Evolutionary conservation across 1,140 invertebrate species (phyloP), one percentile per base, ranked within the genome.

Genomic region (Agrilus planipennis): DNA sequence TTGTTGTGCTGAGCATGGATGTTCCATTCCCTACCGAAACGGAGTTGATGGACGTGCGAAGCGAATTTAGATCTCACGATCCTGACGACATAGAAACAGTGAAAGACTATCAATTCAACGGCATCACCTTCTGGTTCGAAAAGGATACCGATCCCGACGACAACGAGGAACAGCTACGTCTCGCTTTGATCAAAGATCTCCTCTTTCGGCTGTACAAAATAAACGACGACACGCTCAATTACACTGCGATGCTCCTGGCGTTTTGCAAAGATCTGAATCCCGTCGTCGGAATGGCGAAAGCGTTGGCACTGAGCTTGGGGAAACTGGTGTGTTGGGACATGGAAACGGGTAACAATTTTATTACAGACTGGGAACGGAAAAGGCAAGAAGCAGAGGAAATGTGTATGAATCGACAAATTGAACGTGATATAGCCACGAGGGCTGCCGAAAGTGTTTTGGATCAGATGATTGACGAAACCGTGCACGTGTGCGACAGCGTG

Each of bases 251-350:
- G 43, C 46, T 78, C 12, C 48, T 77, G 32, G 65, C 65, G 10
- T 73, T 76, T 53, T 76, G 73, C 47, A 76, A 76, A 57, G 67
- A 61, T 44, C 39, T 51, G 9, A 54, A 70, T 53, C 64, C 68
- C 2, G 57, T 62, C 4, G 53, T 64, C 44, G 76, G 75, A 0
- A 65, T 77, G 20, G 65, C 60, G 0, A 70, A 65, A 41, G 73
- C 73, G 2, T 49, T 77, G 7, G 63, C 65, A 23, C 53, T 77
- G 28, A 61, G 64, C 14, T 43, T 72, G n/a, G 72, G 72, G 2
- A 66, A 64, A 46, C 54, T 60, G 20, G 57, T 72, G 14, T 74
- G 73, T 52, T 61, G 54, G 30, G 51, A 61, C 16, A 15, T 49
- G 20, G 45, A 57, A 2, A 60, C 67, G n/a, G 73, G 73, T 35